Evolutionary conservation across 2,888 invertebrate species (phyloP).

Genomic region (Trisateles emortualis): DNA sequence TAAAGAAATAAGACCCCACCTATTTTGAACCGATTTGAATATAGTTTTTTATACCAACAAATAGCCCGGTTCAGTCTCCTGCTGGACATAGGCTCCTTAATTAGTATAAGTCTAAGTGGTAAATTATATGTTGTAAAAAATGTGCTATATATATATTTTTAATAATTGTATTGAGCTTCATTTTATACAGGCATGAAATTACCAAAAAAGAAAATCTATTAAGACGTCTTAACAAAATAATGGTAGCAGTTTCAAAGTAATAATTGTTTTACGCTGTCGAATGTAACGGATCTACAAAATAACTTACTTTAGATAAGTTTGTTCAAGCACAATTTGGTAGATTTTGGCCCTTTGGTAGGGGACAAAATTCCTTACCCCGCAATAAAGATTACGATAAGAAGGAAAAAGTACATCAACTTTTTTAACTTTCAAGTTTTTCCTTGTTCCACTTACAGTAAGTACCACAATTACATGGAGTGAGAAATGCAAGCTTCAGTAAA

Average conservation of each 20-base stretch:
- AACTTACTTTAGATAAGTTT: conserved; percentile 22
- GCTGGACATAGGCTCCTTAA: too few species aligned
- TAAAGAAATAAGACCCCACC: too few species aligned
- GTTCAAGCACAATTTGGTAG: conserved; percentile 17
- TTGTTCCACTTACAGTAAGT: conserved; percentile 47
- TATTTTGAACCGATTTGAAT: too few species aligned
- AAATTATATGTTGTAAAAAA: too few species aligned
- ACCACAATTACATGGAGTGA: conserved; percentile 52
- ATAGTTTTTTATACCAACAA: too few species aligned
- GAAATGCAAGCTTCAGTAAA: conserved; percentile 46
- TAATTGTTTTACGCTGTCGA: conserved; percentile 24
- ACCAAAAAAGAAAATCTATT: not conserved
- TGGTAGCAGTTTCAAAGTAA: conserved; percentile 6
- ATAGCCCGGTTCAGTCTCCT: too few species aligned
- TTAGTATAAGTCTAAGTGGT: too few species aligned
- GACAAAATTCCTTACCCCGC: conserved; percentile 37
- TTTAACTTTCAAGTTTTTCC: conserved; percentile 44
- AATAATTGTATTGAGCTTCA: too few species aligned
- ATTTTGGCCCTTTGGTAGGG: conserved; percentile 12
- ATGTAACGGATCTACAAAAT: conserved; percentile 9
- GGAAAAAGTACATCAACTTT: conserved; percentile 47
- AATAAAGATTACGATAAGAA: conserved; percentile 53
- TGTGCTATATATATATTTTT: too few species aligned
- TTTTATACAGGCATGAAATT: not conserved
- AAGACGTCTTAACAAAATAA: conserved; percentile 3